These are phyloP conservation scores for Orchestes rusci DNA, from an alignment of 2,888 invertebrate genomes.

Conservation along the genomic window DNA sequence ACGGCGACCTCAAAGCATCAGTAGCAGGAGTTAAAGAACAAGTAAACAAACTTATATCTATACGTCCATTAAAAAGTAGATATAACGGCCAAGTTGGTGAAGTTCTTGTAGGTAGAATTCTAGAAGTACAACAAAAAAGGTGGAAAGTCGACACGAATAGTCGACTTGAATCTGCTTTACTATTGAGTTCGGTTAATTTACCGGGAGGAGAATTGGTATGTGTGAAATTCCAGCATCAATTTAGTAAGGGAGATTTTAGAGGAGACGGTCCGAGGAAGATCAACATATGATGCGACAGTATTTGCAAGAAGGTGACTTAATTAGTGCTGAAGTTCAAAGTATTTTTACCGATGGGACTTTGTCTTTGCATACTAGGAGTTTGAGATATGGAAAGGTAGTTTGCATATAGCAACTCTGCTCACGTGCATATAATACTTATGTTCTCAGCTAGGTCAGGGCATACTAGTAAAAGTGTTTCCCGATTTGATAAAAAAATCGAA, in stretches of 20 bases:
- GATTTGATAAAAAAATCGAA: constrained; percentile 88
- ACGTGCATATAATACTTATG: not conserved
- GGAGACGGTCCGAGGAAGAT: constrained; percentile 89
- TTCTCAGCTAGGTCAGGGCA: constrained; percentile 73
- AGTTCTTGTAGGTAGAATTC: constrained; percentile 89
- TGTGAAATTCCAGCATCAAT: not conserved
- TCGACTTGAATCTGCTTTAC: constrained; percentile 76
- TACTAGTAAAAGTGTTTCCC: constrained; percentile 83
- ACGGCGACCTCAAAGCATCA: constrained; percentile 78
- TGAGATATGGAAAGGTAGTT: constrained; percentile 90
- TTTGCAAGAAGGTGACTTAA: constrained; percentile 89
- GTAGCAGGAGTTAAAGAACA: constrained; percentile 91
- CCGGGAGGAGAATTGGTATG: constrained; percentile 92
- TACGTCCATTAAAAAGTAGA: constrained; percentile 84
- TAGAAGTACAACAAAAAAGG: constrained; percentile 87
- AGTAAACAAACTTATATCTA: constrained; percentile 90
- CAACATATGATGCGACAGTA: constrained; percentile 96
- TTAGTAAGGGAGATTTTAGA: constrained; percentile 43
- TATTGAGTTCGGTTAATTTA: constrained; percentile 89
- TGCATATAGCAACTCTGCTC: not conserved
- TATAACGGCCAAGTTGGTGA: constrained; percentile 94
- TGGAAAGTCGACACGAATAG: constrained; percentile 96
- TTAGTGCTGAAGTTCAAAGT: constrained; percentile 96
- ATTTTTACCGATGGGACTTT: constrained; percentile 86
- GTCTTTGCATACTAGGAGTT: constrained; percentile 89